Percentiles rank a stretch among this genome's conserved stretches.
Evolutionary conservation across 2,888 invertebrate species (phyloP).

Genomic region (Caenorhabditis imperialis): DNA sequence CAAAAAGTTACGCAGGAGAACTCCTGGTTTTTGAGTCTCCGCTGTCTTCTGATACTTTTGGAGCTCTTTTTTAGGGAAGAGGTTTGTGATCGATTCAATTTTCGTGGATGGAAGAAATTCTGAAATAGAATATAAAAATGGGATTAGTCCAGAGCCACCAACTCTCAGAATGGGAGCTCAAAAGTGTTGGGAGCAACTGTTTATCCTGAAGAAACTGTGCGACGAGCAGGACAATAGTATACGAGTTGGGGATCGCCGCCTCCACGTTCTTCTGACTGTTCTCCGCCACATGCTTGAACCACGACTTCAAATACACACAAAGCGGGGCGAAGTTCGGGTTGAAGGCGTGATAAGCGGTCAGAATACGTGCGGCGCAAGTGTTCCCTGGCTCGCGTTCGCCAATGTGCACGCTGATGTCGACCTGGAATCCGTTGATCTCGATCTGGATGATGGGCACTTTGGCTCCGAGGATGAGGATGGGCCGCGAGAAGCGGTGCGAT

Average conservation of each 20-base stretch:
- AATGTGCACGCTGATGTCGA: constrained; percentile 14
- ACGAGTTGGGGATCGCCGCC: constrained; percentile 1
- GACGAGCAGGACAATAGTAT: not conserved
- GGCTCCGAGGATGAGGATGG: not conserved
- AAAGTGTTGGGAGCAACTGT: not conserved
- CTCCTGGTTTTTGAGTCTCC: too few species aligned
- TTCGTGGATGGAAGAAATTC: too few species aligned
- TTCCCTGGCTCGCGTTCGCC: constrained; percentile 1
- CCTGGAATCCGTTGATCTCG: constrained; percentile 3
- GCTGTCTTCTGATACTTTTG: not conserved
- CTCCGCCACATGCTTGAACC: constrained; percentile 4
- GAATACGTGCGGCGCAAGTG: not conserved
- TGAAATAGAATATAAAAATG: not conserved
- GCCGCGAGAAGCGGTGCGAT: not conserved
- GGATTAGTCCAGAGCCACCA: not conserved
- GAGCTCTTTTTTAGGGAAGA: too few species aligned
- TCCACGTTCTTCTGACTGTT: not conserved
- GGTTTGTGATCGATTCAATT: not conserved
- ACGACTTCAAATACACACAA: constrained; percentile 2
- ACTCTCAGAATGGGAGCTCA: not conserved
- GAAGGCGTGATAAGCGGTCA: not conserved
- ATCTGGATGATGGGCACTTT: constrained; percentile 4
- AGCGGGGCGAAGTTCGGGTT: constrained; percentile 4
- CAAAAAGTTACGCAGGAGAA: constrained; percentile 6
- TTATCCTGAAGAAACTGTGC: constrained; percentile 8